Evolutionary conservation across 2,797 vertebrate species (phyloP), one percentile per base, ranked within the genome.

Genomic region (Cynodonichthys magdalenae): DNA sequence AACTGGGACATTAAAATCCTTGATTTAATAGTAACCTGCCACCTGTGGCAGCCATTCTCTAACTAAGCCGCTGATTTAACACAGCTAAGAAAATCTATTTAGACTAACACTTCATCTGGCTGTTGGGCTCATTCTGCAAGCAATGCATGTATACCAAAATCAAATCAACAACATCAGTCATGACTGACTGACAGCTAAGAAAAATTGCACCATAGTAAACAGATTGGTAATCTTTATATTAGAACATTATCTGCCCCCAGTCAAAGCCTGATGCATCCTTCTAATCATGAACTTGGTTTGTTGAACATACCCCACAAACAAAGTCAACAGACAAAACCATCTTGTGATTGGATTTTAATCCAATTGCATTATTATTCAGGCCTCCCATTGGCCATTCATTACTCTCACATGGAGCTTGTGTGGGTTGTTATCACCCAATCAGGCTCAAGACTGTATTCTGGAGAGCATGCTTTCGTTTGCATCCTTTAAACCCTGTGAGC

Each of bases 301-400:
- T 90, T 67, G 84, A 89, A 89, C 87, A 89, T 84, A 89, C 84
- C 84, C 87, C 86, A 90, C 87, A 90, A 90, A 90, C 89, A 90
- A 89, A 89, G 90, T 91, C 89, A 92, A 92, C 90, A 90, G 79
- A 86, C 80, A 90, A 90, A 89, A 85, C 81, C 87, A 65, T 80
- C 34, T 80, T 80, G 77, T 92, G 92, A 93, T 93, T 92, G 90
- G 87, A 90, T 92, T 92, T 92, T 90, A 92, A 92, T 93, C 90
- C 89, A 84, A 87, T 89, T 80, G 89, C 87, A 88, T 92, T 91
- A 93, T 90, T 90, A 91, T 92, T 89, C 89, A 71, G 83, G 80
- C 87, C 89, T 90, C 91, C 90, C 90, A 89, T 92, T 92, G 92
- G 89, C 86, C 87, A 86, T 90, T 91, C 90, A 89, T 91, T 92